Conservation (phyloP, 2,113 vertebrate species). For the Panthera tigris region DNA sequence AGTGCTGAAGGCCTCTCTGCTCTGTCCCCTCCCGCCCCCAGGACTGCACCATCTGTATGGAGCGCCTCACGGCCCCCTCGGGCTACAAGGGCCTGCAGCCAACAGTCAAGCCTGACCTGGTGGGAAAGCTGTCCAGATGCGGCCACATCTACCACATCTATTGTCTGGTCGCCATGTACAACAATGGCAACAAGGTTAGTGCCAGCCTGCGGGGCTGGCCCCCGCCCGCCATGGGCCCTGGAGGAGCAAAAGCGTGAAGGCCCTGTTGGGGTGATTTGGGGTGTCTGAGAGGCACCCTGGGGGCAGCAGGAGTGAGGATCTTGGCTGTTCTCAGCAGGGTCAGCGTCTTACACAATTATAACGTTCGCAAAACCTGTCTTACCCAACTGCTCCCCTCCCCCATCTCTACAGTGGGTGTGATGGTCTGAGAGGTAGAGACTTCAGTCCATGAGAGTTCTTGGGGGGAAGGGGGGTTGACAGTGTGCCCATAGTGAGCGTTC, state of each 20-base stretch:
- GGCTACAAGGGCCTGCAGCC: slow-evolving; percentile 93
- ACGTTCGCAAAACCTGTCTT: neutral
- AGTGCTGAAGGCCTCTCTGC: neutral
- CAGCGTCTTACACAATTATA: neutral
- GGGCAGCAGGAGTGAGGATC: no score
- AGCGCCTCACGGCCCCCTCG: slow-evolving; percentile 90
- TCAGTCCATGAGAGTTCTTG: neutral
- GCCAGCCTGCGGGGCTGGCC: fast-evolving
- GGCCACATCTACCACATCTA: slow-evolving; percentile 95
- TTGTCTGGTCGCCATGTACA: slow-evolving; percentile 98
- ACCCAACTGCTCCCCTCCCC: no score
- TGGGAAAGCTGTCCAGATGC: slow-evolving; percentile 92
- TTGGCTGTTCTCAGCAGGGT: neutral
- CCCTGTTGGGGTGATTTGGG: neutral
- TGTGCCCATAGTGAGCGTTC: no score
- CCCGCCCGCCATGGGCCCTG: neutral
- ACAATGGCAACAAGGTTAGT: slow-evolving; percentile 94
- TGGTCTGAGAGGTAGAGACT: neutral
- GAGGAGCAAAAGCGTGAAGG: neutral
- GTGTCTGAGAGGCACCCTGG: neutral
- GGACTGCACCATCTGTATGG: slow-evolving; percentile 99
- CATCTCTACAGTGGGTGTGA: fast-evolving
- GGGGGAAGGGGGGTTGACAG: no score
- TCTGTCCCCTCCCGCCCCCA: slow-evolving; percentile 4
- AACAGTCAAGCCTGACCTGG: slow-evolving; percentile 88